phyloP scores from a whole-genome alignment of 2,113 vertebrate species.

The Lamprologus sp. region DNA sequence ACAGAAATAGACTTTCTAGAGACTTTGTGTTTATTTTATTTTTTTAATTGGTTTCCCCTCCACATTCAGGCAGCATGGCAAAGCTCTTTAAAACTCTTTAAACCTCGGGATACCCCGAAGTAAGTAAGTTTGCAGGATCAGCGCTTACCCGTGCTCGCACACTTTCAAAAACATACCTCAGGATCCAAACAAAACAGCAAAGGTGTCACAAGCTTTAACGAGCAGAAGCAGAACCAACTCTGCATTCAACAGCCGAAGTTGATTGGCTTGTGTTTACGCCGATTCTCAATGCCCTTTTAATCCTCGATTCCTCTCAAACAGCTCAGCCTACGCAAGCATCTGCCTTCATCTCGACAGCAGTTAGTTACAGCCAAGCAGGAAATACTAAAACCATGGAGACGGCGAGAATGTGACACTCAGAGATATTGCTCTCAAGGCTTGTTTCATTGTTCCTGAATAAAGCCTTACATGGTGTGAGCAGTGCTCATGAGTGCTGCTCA shows the following conservation, averaged over 20 bases:
- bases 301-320: slow-evolving; percentile 16
- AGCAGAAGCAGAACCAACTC: background rate
- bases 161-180: background rate
- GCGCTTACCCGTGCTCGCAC: background rate
- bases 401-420: slow-evolving; percentile 45
- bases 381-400: slow-evolving; percentile 50
- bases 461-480: slow-evolving; percentile 60
- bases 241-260: background rate
- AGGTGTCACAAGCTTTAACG: background rate
- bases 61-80: background rate
- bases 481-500: background rate
- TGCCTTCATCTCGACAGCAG: slow-evolving; percentile 34
- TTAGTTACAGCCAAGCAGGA: slow-evolving; percentile 32
- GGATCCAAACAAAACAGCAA: background rate
- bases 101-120: background rate
- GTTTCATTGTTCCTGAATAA: slow-evolving; percentile 47
- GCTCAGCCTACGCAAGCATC: slow-evolving; percentile 40
- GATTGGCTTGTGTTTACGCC: slow-evolving; percentile 27
- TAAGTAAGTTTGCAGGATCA: background rate
- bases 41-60: background rate
- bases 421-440: slow-evolving; percentile 34
- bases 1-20: background rate
- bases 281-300: slow-evolving; percentile 11
- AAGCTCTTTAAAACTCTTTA: background rate
- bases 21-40: background rate